Base-by-base conservation (phyloP, 2,888 invertebrate species). In the Trichopria drosophilae region DNA sequence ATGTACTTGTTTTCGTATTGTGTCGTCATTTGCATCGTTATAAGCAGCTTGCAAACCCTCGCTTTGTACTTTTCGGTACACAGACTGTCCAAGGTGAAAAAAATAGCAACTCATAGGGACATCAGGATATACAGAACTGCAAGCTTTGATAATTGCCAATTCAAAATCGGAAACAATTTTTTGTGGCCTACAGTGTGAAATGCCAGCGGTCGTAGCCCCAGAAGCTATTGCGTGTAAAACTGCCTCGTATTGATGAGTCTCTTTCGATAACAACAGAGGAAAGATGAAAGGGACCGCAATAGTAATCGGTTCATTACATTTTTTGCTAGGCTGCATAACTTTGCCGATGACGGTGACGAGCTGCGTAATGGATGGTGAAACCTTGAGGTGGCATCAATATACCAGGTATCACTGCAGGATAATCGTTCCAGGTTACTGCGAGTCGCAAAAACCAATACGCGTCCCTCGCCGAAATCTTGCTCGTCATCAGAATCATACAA, bases 101-200 rank as follows among this genome's bases (percentile, higher is more conserved):
- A 40, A 10, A 23, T 40, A 47, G 23, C 40, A 37, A 10, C 20
- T 9, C 10, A 36, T 37, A 4, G 10, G 5, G 23, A 18, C 36
- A 9, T 35, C 22, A 3, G 34, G 19, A 16, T 35, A 35, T 7
- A 24, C 23, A 9, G 15, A 16, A 15, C 3, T 9, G 37, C 20
- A 45, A n/a, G 37, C 45, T n/a, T n/a, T 23, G 19, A 24, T 24
- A 13, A 36, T n/a, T 7, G 45, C 19, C 13, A 37, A 7, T 39
- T 48, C 41, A 12, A 48, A 48, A 23, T 41, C 41, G 4, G 34
- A 7, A n/a, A 48, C 40, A 16, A 41, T 10, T n/a, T 20, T 15
- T 31, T 22, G 22, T 12, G 41, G 48, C 19, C 28, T 39, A 15
- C 39, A 39, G 23, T 39, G 23, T 15, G 19, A 15, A 10, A 39